A percentile compares a stretch with the other conserved stretches of the same genome.
These are phyloP conservation scores for Drosophila pruinosa DNA, from an alignment of 1,140 invertebrate species.

Conservation along the genomic window DNA sequence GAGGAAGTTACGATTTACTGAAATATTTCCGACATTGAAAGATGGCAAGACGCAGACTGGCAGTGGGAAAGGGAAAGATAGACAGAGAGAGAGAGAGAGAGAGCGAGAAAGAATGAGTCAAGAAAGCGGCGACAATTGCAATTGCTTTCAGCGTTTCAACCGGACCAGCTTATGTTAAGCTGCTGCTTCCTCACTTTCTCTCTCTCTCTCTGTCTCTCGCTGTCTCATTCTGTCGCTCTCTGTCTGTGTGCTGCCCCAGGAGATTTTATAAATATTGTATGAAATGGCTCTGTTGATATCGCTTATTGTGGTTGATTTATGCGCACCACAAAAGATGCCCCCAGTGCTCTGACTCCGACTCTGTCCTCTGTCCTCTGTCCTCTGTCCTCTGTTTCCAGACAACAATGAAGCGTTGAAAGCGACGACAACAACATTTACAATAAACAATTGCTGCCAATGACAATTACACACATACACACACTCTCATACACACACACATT, in stretches of 20 bases:
- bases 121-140: constrained; percentile 17
- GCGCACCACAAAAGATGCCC: constrained; percentile 28
- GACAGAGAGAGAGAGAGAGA: not conserved
- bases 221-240: not conserved
- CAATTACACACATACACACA: constrained; percentile 9
- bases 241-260: constrained; percentile 2
- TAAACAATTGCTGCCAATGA: constrained; percentile 41
- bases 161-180: constrained; percentile 2
- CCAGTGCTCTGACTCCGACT: not conserved
- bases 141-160: constrained; percentile 24
- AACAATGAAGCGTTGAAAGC: constrained; percentile 44
- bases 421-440: constrained; percentile 19
- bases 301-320: constrained; percentile 73
- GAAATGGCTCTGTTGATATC: constrained; percentile 49
- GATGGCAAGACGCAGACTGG: constrained; percentile 2
- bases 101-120: not conserved
- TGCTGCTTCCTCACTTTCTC: not conserved
- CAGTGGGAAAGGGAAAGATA: too few relatives aligned
- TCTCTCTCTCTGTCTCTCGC: not conserved
- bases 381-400: not conserved
- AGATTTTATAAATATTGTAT: constrained; percentile 71
- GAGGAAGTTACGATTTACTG: constrained; percentile 76
- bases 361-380: not conserved
- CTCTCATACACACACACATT: not conserved
- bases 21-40: constrained; percentile 67